A percentile compares a stretch with the other conserved stretches of the same genome.
Evolutionary conservation across 1,140 invertebrate species (phyloP).

Genomic region (Rhysida immarginata): DNA sequence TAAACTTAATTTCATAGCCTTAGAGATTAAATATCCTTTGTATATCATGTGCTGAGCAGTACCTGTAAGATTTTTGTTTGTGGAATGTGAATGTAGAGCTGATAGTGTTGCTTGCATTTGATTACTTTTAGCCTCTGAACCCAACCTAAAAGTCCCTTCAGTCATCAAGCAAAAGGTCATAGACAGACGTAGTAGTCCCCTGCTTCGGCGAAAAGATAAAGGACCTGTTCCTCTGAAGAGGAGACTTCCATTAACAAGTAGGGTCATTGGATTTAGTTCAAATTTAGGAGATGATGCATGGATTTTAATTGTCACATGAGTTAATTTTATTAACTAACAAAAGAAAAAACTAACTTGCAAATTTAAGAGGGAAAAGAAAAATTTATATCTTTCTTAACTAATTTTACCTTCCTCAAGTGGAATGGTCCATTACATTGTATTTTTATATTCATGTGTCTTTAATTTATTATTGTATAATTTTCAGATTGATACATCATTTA

Average conservation of each 20-base stretch:
- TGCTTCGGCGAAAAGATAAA: conserved; percentile 64
- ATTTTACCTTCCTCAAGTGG: no score
- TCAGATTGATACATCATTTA: neutral
- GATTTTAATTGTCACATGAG: no score
- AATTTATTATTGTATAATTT: no score
- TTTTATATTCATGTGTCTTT: no score
- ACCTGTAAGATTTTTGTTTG: neutral
- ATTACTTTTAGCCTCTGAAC: conserved; percentile 72
- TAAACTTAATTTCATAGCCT: no score
- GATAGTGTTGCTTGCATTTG: conserved; percentile 16
- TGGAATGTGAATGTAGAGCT: neutral
- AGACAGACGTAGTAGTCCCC: conserved; percentile 66
- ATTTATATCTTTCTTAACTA: no score
- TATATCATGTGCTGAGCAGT: neutral
- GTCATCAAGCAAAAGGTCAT: conserved; percentile 83
- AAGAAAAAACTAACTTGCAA: no score
- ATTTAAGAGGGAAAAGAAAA: no score
- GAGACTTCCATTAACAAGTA: conserved; percentile 61
- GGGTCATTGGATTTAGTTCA: conserved; percentile 21
- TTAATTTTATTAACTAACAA: no score
- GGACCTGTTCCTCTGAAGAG: conserved; percentile 53
- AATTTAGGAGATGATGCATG: neutral
- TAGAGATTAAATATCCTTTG: no score
- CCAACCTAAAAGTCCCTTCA: conserved; percentile 83
- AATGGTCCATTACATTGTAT: no score